Base-by-base conservation (phyloP, 2,888 invertebrate species). In the Nymphalis c-album region DNA sequence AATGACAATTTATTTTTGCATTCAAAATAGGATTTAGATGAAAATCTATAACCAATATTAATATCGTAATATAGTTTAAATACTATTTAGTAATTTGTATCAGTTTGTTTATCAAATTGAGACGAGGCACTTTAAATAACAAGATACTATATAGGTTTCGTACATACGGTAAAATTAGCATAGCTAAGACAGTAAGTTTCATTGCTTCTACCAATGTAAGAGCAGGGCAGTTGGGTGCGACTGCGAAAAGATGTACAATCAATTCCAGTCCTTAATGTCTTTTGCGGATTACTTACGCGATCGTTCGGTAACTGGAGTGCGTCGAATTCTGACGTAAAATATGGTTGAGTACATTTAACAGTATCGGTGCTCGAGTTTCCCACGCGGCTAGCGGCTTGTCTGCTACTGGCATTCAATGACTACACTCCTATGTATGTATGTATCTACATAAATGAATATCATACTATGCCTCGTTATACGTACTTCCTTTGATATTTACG, bases 251-350 rank as follows among this genome's bases (percentile, higher is more conserved):
- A 90, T 88, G 80, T 81, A 87, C 85, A 70, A 85, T 87, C 86
- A 85, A 86, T 80, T 90, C 86, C 86, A 85, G 85, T 83, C 85
- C 84, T 80, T 85, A 85, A 82, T 81, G 76, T 77, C 76, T 40
- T 40, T 40, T 13, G 78, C 76, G 80, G 80, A 84, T 83, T 82
- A 79, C 79, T 81, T 82, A 78, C 78, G 78, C 78, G 81, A 77
- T 71, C 67, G 75, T 75, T 76, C 67, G 67, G 80, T 80, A 82
- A 83, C 82, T 81, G 76, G 81, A 82, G 81, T 85, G 84, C 81
- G 80, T 85, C 81, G 80, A 85, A 86, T 85, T 82, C 81, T 83
- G 83, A 82, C 83, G 78, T 88, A 82, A 91, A 88, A 87, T 88
- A 89, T 86, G 77, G 82, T 76, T 77, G 76, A 78, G 78, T 78